Evolutionary conservation across 1,140 invertebrate genomes (phyloP), one percentile per base, ranked within the genome.

Genomic region (Drosophila ananassae): DNA sequence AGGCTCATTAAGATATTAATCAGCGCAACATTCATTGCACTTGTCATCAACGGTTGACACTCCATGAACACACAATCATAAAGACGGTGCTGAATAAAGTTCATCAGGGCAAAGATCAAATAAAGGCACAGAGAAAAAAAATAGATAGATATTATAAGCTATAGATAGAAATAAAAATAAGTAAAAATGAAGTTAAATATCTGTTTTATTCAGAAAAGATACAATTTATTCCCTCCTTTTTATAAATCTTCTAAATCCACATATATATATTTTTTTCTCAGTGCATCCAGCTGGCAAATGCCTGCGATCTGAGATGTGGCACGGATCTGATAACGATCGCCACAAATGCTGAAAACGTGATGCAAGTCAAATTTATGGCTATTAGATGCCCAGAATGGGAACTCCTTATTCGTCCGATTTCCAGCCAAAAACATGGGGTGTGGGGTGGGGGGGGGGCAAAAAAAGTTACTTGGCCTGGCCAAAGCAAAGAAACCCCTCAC

Each of bases 331-430:
- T 89, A 82, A 64, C 47, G 55, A 85, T 89, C 68, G 30, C 25
- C 32, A 52, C 53, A 77, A 85, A 80, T 77, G 77, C 55, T 71
- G 51, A 69, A 87, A 87, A 79, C 82, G 82, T 87, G 82, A 82
- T 89, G 71, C 71, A 64, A 68, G 62, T 76, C 60, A 68, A 89
- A 89, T 87, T 89, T 82, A 89, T 87, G 75, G 71, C 83, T 73
- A 72, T 89, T 79, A 81, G 71, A 82, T 82, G 55, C 60, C 63
- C 63, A 67, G 63, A 54, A 57, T 77, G 47, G 47, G 67, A 58
- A 57, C 44, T 39, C n/a, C 63, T 67, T 64, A 62, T 46, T 73
- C 46, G 47, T 51, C 34, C 66, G 79, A 73, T 78, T 81, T 46
- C 59, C 79, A 61, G 58, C 25, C 54, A 41, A 73, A 81, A 69